These are phyloP conservation scores for Conchocele bisecta DNA, from an alignment of 2,888 invertebrate species.

Conservation along the genomic window DNA sequence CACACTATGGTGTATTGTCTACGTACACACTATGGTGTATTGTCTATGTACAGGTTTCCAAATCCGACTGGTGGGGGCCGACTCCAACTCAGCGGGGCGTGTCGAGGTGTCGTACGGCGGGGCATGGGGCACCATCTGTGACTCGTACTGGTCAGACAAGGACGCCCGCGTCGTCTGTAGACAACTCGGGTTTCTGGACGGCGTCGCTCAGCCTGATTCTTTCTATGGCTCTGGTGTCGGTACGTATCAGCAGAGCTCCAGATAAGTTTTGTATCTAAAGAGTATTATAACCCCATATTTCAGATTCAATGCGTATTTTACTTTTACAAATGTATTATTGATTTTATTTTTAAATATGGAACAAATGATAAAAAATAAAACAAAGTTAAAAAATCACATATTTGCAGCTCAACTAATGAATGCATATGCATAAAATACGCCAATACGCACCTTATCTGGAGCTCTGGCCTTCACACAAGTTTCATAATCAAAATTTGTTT, in stretches of 20 bases:
- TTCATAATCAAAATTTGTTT: background rate
- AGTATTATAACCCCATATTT: too few species aligned
- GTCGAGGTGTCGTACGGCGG: conserved; percentile 67
- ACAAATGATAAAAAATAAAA: background rate
- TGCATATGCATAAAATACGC: too few species aligned
- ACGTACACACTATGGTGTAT: too few species aligned
- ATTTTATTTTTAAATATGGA: too few species aligned
- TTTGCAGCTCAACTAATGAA: too few species aligned
- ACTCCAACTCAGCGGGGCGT: conserved; percentile 53
- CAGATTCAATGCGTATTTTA: too few species aligned
- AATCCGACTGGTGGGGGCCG: conserved; percentile 53
- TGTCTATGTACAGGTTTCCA: conserved; percentile 62
- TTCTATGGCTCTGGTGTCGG: conserved; percentile 61
- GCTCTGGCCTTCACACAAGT: background rate
- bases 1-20: too few species aligned
- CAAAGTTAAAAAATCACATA: background rate
- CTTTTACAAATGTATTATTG: too few species aligned
- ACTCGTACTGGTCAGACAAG: conserved; percentile 62
- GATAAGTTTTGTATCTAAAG: too few species aligned
- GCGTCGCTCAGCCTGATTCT: conserved; percentile 60
- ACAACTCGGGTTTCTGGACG: conserved; percentile 66
- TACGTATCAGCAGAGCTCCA: too few species aligned
- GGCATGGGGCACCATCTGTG: conserved; percentile 68
- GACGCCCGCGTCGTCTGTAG: conserved; percentile 69
- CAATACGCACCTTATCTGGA: too few species aligned